Conservation (phyloP, 2,113 vertebrate species). For the Marmota monax region DNA sequence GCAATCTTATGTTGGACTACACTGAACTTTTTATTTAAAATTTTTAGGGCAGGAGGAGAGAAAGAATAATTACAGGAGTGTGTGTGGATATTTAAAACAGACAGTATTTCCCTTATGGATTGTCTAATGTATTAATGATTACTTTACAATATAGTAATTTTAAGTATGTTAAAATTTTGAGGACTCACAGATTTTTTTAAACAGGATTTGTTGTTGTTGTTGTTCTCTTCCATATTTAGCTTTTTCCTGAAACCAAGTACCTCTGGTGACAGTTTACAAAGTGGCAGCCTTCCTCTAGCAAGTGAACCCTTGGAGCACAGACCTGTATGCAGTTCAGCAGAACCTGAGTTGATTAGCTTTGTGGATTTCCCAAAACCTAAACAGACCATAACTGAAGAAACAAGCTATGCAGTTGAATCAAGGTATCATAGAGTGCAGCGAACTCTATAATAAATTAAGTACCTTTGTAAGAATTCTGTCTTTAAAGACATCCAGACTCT, state of each 20-base stretch:
- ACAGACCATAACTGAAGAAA: conserved; percentile 86
- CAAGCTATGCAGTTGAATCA: conserved; percentile 79
- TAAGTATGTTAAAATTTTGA: conserved; percentile 23
- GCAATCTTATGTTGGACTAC: background rate
- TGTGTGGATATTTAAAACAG: conserved; percentile 43
- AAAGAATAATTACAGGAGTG: background rate
- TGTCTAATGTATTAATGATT: conserved; percentile 30
- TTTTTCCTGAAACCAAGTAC: conserved; percentile 96
- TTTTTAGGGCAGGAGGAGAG: background rate
- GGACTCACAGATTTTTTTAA: background rate
- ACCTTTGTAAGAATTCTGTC: conserved; percentile 33
- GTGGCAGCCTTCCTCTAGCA: conserved; percentile 87
- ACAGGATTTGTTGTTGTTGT: background rate
- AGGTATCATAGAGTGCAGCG: conserved; percentile 85
- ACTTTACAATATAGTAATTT: background rate
- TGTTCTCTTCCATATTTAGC: conserved; percentile 81
- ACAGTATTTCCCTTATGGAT: background rate
- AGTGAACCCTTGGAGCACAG: conserved; percentile 89
- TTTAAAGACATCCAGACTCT: background rate
- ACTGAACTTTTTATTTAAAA: conserved; percentile 25
- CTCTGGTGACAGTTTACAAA: conserved; percentile 96
- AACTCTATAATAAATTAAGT: background rate
- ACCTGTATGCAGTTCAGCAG: conserved; percentile 79
- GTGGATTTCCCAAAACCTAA: conserved; percentile 84
- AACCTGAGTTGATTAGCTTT: conserved; percentile 89